phyloP scores from a whole-genome alignment of 1,140 invertebrate species.

The Littorina saxatilis region DNA sequence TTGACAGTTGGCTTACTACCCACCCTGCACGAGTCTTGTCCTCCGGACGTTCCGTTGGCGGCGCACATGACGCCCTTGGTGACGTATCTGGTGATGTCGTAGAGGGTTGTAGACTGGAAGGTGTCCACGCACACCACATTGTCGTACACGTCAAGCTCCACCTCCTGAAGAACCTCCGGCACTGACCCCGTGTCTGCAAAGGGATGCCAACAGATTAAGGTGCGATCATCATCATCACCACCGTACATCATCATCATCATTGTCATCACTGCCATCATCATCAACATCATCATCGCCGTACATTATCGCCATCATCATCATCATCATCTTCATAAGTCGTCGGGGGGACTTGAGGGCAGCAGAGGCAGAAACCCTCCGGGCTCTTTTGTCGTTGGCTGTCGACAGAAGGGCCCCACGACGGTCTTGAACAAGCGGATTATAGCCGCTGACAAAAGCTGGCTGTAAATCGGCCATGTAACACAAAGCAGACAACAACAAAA shows the following conservation, averaged over 20 bases:
- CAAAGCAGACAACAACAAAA: no score
- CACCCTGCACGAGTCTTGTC: conserved; percentile 37
- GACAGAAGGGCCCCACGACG: no score
- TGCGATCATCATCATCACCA: no score
- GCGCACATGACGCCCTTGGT: conserved; percentile 32
- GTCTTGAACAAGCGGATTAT: no score
- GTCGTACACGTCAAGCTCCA: conserved; percentile 16
- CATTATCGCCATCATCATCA: not conserved
- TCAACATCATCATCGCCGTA: not conserved
- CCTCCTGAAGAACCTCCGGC: conserved; percentile 16
- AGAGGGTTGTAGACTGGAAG: not conserved
- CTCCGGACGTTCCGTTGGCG: conserved; percentile 28
- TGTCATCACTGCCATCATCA: not conserved
- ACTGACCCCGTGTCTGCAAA: not conserved
- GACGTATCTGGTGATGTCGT: conserved; percentile 21
- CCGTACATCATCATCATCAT: not conserved
- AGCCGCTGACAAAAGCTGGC: not conserved
- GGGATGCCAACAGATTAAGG: not conserved
- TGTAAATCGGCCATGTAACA: no score
- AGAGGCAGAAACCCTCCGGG: no score
- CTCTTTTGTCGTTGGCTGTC: no score
- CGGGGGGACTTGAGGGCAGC: no score
- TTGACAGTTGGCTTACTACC: no score
- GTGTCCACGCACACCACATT: not conserved
- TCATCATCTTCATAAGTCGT: not conserved